Evolutionary conservation across 2,797 vertebrate species (phyloP), one percentile per base, ranked within the genome.

Genomic region (Acridotheres tristis): DNA sequence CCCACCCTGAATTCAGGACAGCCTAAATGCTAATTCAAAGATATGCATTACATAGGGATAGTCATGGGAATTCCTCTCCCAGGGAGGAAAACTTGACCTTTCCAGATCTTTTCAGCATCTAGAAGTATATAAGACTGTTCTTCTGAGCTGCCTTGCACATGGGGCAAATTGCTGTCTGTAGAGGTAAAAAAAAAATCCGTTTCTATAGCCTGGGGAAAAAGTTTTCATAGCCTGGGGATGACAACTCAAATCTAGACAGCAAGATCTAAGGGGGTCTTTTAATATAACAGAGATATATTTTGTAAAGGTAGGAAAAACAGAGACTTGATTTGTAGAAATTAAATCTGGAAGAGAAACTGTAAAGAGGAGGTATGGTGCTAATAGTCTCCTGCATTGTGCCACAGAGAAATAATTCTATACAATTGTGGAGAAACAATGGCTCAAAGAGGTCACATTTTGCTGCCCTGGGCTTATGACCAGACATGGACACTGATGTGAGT

Each of bases 1-100:
- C 7, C 22, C 18, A 62, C 12, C 36, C 17, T 34, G 36, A 94
- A 78, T 43, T 72, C 1, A 1, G 40, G 69, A 75, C 13, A 51
- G 29, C 4, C 38, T 29, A 83, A 88, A 93, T 53, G 12, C 7
- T 53, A 34, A 45, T 71, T 59, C 40, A 71, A 71, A 83, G 14
- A 38, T 0, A 10, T 6, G 26, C 0, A 0, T 51, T 51, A 53
- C 15, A 16, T 1, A 1, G 14, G 9, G 21, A 62, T 26, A 59
- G 15, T 48, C 30, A 45, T 1, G 10, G 54, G 7, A 84, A 81
- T 75, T 58, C 40, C n/a, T 42, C 40, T 81, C 11, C 18, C 13
- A 50, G 34, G 15, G 14, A 62, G 36, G 4, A 89, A 7, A 69
- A 55, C 7, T 58, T 68, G 32, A 81, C 32, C 19, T 50, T 73